Conservation (phyloP, 2,888 invertebrate genomes). For the Iselma pallidipennis region DNA sequence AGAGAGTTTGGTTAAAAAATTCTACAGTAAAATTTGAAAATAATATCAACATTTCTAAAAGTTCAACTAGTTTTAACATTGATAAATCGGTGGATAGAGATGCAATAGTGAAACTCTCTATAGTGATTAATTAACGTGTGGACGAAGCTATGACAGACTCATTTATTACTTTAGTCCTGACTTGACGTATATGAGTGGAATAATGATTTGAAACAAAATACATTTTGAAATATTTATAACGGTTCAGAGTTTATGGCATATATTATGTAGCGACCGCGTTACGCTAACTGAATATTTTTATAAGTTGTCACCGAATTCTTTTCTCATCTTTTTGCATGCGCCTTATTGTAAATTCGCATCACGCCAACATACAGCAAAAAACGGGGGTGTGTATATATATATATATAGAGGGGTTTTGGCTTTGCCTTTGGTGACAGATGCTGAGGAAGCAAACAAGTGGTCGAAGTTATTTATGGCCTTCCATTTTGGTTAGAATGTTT, state of each 20-base stretch:
- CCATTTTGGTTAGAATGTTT: slow-evolving; percentile 44
- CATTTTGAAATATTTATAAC: slow-evolving; percentile 30
- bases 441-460: slow-evolving; percentile 54
- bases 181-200: slow-evolving; percentile 7
- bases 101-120: not conserved
- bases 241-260: slow-evolving; percentile 30
- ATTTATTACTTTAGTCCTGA: slow-evolving; percentile 2
- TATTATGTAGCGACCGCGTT: slow-evolving; percentile 28
- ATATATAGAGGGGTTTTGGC: slow-evolving; percentile 19
- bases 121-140: not conserved
- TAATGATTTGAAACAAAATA: slow-evolving; percentile 13
- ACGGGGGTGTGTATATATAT: slow-evolving; percentile 12
- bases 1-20: too few relatives aligned
- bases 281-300: slow-evolving; percentile 36
- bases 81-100: not conserved
- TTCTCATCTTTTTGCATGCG: slow-evolving; percentile 31
- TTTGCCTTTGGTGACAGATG: slow-evolving; percentile 47
- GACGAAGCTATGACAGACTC: not conserved
- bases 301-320: slow-evolving; percentile 37
- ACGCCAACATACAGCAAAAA: slow-evolving; percentile 37
- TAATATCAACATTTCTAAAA: too few relatives aligned
- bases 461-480: slow-evolving; percentile 53
- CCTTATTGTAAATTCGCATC: slow-evolving; percentile 42
- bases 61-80: too few relatives aligned
- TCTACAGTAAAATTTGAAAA: too few relatives aligned